Base-by-base conservation (phyloP, 1,140 invertebrate species). In the Trichomalopsis sarcophagae region DNA sequence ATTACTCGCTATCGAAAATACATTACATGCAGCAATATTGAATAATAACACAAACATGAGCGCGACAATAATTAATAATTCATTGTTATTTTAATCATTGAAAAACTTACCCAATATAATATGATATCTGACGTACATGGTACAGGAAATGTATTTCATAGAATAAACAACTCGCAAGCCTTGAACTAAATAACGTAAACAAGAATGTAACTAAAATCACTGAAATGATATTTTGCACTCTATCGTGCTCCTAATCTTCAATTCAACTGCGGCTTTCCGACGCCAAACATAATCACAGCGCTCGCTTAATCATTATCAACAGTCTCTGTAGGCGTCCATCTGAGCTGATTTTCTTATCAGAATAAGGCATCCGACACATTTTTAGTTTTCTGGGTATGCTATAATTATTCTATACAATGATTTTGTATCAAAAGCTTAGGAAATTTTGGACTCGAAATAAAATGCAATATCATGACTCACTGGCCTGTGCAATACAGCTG, bases 191-290 rank as follows among this genome's bases (percentile, higher is more conserved):
- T 55, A 55, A 62, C 21, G 55, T n/a, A 62, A n/a, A n/a, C 55
- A 62, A 62, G 17, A 62, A 62, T 44, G 11, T 62, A 62, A 62
- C 55, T 62, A n/a, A 5, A 62, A 62, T 62, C 17, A n/a, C 21
- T 62, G 21, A 21, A 62, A 62, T 62, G 55, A 81, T 81, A 50
- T 62, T 74, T 82, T 44, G 55, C 55, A 73, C 33, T 79, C 66
- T 73, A 79, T 73, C 77, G 30, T 27, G 44, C 13, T 79, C 21
- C 76, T 79, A 73, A 84, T 50, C 66, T 79, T 73, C 40, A 79
- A 40, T 77, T 73, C 40, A 79, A 84, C 82, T 84, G 76, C 40
- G 30, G 68, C 27, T 50, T 62, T 36, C 33, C 10, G 33, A 84
- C 23, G 17, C 10, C 66, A 33, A 78, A 71, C 27, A 36, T 78